Evolutionary conservation across 23 tunicate genomes (phyloP).

Genomic region (Diplosoma virens): DNA sequence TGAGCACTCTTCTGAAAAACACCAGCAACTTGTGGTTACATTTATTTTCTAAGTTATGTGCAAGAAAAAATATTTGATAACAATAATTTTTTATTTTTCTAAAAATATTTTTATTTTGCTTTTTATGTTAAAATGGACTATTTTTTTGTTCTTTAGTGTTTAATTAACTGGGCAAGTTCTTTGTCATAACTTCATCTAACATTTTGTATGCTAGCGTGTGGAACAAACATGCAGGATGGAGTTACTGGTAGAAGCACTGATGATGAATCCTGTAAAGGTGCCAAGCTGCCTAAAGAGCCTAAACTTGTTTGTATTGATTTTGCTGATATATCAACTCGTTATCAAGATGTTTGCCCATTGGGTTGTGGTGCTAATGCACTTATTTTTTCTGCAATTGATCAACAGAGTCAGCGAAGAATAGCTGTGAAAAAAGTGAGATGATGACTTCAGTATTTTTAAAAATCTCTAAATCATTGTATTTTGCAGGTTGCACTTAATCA

Average conservation of each 20-base stretch:
- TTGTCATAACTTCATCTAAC: background rate
- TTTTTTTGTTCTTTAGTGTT: too few relatives aligned
- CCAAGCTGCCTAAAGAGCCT: background rate
- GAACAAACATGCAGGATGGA: slow-evolving; percentile 43
- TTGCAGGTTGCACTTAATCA: slow-evolving; percentile 48
- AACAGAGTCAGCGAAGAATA: slow-evolving; percentile 53
- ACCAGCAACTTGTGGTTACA: too few relatives aligned
- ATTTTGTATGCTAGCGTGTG: slow-evolving; percentile 18
- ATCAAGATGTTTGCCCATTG: slow-evolving; percentile 64
- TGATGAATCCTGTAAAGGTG: slow-evolving; percentile 23
- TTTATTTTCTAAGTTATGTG: too few relatives aligned
- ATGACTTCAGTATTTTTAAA: background rate
- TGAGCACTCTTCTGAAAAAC: too few relatives aligned
- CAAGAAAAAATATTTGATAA: too few relatives aligned
- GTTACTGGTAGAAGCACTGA: slow-evolving; percentile 14
- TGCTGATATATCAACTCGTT: slow-evolving; percentile 54
- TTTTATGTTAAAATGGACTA: too few relatives aligned
- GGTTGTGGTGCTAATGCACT: slow-evolving; percentile 78
- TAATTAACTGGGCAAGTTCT: slow-evolving; percentile 9
- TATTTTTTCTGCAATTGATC: slow-evolving; percentile 74
- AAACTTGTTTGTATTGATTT: slow-evolving; percentile 44
- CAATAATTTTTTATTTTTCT: too few relatives aligned
- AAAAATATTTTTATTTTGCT: too few relatives aligned
- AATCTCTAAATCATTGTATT: background rate
- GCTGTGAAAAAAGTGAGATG: slow-evolving; percentile 71